A percentile compares a stretch with the other conserved stretches of the same genome.
Evolutionary conservation across 1,140 invertebrate genomes (phyloP).

Genomic region (Conopomorpha cramerella): DNA sequence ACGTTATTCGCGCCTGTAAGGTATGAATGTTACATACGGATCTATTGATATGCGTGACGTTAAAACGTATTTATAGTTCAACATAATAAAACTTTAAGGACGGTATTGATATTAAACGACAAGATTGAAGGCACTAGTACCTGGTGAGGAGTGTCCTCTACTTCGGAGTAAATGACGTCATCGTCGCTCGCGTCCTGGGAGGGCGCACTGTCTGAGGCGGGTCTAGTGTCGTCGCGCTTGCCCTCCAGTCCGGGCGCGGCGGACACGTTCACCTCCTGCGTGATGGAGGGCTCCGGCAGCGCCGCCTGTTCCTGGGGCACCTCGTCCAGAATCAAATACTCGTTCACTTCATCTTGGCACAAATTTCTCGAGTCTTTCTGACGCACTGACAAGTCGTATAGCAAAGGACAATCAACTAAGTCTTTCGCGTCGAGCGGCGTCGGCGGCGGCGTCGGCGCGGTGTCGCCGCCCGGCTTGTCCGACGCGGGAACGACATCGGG

Average conservation of each 20-base stretch:
- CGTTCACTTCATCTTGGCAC: slow-evolving; percentile 24
- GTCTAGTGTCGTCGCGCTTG: slow-evolving; percentile 8
- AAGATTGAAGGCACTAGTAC: background rate
- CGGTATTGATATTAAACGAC: background rate
- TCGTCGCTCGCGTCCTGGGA: slow-evolving; percentile 4
- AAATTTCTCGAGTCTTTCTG: slow-evolving; percentile 14
- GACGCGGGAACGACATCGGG: slow-evolving; percentile 22
- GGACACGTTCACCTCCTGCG: slow-evolving; percentile 5
- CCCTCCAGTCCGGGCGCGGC: slow-evolving; percentile 17
- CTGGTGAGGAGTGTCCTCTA: slow-evolving; percentile 57
- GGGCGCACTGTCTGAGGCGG: no score
- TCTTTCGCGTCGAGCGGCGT: slow-evolving; percentile 16
- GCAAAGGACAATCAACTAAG: slow-evolving; percentile 4
- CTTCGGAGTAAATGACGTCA: slow-evolving; percentile 75
- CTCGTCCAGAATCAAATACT: slow-evolving; percentile 39
- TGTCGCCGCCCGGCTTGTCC: slow-evolving; percentile 14
- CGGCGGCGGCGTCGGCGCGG: slow-evolving; percentile 18
- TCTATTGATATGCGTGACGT: no score
- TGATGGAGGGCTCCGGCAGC: slow-evolving; percentile 25
- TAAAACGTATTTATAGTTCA: no score
- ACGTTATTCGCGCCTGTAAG: no score
- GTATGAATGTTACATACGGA: no score
- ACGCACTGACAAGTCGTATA: slow-evolving; percentile 14
- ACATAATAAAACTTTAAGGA: no score
- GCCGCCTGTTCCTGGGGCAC: slow-evolving; percentile 25